Base-by-base conservation (phyloP, 2,888 invertebrate genomes). In the Therioaphis trifolii region DNA sequence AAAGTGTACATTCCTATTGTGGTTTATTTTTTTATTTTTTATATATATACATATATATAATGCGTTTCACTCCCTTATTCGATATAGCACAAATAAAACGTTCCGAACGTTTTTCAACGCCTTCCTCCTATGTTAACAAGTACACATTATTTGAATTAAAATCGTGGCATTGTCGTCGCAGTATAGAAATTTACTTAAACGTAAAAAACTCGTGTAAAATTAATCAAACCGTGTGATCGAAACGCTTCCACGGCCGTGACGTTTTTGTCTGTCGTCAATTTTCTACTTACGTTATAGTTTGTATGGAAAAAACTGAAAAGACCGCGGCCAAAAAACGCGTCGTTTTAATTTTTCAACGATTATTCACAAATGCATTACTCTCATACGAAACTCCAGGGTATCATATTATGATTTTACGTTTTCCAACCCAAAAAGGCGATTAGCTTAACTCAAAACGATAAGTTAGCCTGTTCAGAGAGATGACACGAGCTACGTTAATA, bases 1-100 rank as follows among this genome's bases (percentile, higher is more conserved):
- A 72, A 79, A 79, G 69, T 80, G 80, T 80, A 49, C 71, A 80
- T 80, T 80, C 72, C 71, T 72, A 49, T 80, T 80, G 80, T 80
- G 80, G 80, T 55, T 79, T 79, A 55, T 76, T 74, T 74, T 55
- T 74, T n/a, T n/a, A n/a, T n/a, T n/a, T n/a, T n/a, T n/a, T n/a
- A n/a, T n/a, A n/a, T n/a, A n/a, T n/a, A n/a, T n/a, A n/a, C n/a
- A n/a, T n/a, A n/a, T n/a, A n/a, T n/a, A 52, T 55, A 79, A 79
- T 52, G 78, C 78, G 55, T 79, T 78, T 55, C 69, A n/a, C 40
- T 79, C 55, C 78, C 40, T 79, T 79, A n/a, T n/a, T n/a, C 69
- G 63, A 77, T n/a, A n/a, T 35, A 18, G 49, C 49, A 66, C 21
- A 29, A 43, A 61, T 63, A 76, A 77, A 52, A 77, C 77, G 29